A percentile compares a stretch with the other conserved stretches of the same genome.
Evolutionary conservation across 2,888 invertebrate genomes (phyloP).

Genomic region (Ischnura elegans): DNA sequence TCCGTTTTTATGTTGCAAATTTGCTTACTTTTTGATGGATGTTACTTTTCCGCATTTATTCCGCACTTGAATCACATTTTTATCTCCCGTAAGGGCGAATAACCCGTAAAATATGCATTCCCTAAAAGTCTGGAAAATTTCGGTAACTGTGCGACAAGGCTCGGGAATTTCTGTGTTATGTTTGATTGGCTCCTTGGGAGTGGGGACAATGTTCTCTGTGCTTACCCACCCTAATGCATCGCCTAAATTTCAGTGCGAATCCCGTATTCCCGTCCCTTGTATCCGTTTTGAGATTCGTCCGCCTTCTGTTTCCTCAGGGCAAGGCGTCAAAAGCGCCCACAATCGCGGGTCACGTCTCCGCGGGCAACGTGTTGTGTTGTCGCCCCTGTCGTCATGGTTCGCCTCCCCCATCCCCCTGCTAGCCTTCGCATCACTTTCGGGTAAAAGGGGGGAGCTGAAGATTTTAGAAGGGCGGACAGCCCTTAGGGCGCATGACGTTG

Average conservation of each 20-base stretch:
- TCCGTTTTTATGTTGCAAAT: too few species aligned
- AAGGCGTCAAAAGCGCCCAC: not conserved
- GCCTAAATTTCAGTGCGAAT: not conserved
- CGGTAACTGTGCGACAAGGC: too few species aligned
- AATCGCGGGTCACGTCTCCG: not conserved
- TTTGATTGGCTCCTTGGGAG: too few species aligned
- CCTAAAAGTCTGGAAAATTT: too few species aligned
- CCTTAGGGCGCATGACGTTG: slow-evolving; percentile 46
- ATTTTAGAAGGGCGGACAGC: slow-evolving; percentile 26
- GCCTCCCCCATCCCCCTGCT: not conserved
- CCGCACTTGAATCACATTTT: too few species aligned
- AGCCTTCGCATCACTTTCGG: not conserved
- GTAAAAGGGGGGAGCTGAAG: not conserved
- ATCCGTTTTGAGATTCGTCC: not conserved
- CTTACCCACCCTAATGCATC: too few species aligned
- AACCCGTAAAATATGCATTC: too few species aligned
- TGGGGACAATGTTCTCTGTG: too few species aligned
- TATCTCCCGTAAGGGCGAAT: too few species aligned
- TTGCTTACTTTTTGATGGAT: too few species aligned
- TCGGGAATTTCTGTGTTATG: too few species aligned
- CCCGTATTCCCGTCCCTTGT: not conserved
- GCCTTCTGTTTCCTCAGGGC: not conserved
- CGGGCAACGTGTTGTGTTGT: not conserved
- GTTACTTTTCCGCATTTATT: too few species aligned
- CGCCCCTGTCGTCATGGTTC: not conserved